Evolutionary conservation across 2,888 invertebrate genomes (phyloP).

Genomic region (Macrophya alboannulata): DNA sequence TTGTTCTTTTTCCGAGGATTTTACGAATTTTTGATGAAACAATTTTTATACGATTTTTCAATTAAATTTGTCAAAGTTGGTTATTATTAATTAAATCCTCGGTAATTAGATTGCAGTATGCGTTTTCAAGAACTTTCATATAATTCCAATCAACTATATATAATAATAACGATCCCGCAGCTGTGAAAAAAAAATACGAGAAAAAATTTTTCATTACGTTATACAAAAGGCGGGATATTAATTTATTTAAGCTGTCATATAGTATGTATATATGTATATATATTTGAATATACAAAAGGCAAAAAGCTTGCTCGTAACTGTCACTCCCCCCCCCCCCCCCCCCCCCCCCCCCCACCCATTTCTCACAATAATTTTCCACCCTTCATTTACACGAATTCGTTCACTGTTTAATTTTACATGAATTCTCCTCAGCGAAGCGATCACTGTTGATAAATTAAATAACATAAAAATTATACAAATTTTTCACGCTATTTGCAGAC

Average conservation of each 20-base stretch:
- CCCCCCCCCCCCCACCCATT: no score
- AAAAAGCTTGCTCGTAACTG: conserved; percentile 1
- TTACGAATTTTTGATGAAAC: no score
- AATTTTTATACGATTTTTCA: no score
- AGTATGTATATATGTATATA: not conserved
- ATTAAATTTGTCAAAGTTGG: no score
- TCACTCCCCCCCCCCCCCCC: no score
- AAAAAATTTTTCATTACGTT: not conserved
- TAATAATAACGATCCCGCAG: no score
- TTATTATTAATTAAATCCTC: not conserved
- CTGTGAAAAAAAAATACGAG: no score
- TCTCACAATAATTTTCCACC: not conserved
- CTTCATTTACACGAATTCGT: conserved; percentile 2
- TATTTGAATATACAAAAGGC: no score
- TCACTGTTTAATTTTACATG: not conserved
- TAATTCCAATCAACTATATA: not conserved
- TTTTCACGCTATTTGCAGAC: not conserved
- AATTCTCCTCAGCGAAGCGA: not conserved
- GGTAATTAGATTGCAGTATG: not conserved
- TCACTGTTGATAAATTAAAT: not conserved
- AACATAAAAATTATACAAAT: not conserved
- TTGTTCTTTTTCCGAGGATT: no score
- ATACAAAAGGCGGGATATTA: not conserved
- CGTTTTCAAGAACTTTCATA: not conserved
- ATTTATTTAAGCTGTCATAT: not conserved